A percentile compares a stretch with the other conserved stretches of the same genome.
These are phyloP conservation scores for Chaetophractus vellerosus DNA, from an alignment of 2,797 vertebrate genomes.

Conservation along the genomic window DNA sequence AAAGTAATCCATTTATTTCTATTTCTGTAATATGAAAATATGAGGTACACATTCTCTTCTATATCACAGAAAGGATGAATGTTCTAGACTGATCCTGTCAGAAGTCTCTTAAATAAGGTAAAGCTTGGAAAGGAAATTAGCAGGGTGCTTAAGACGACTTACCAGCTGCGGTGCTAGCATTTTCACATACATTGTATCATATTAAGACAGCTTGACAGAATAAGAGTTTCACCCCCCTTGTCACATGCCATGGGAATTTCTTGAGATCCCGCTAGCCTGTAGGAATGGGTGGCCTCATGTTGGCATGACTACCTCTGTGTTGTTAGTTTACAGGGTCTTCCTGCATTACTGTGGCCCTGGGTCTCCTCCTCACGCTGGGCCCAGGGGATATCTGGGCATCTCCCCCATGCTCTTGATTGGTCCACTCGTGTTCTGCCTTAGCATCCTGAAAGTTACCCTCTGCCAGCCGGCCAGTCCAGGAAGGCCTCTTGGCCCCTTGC, in stretches of 20 bases:
- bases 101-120: not conserved
- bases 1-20: slow-evolving; percentile 17
- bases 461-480: fast-evolving
- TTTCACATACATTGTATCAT: not conserved
- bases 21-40: slow-evolving; percentile 33
- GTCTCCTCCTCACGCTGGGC: not conserved
- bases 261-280: not conserved
- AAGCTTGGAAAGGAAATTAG: not conserved
- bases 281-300: not conserved
- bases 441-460: not conserved
- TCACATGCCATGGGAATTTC: not conserved
- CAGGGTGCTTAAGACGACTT: not conserved
- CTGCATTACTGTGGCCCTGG: not conserved
- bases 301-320: not conserved
- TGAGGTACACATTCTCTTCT: not conserved
- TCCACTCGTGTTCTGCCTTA: not conserved
- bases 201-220: not conserved
- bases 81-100: not conserved
- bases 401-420: not conserved
- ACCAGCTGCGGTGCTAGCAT: no score
- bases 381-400: not conserved
- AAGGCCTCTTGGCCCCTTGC: not conserved
- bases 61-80: not conserved
- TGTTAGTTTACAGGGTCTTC: not conserved
- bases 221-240: not conserved